Conservation (phyloP, 2,797 vertebrate genomes). For the Meriones psammophilus region DNA sequence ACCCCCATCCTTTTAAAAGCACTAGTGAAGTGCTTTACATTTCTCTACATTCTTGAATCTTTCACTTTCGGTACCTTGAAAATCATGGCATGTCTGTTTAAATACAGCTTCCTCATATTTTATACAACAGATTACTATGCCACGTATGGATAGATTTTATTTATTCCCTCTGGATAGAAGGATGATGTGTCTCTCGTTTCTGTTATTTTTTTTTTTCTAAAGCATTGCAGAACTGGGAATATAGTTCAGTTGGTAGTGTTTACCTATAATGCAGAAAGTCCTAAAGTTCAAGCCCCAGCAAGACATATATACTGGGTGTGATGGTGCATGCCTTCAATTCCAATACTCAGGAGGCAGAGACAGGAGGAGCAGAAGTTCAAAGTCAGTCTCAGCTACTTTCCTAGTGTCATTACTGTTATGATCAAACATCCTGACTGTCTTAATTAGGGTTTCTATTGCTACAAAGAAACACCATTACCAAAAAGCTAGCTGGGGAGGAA, state of each 20-base stretch:
- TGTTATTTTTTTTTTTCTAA: not conserved
- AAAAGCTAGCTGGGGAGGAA: not conserved
- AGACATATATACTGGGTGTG: not conserved
- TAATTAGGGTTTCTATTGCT: not conserved
- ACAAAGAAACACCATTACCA: not conserved
- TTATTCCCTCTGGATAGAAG: not conserved
- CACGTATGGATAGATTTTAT: not conserved
- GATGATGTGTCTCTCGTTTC: not conserved
- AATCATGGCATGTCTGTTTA: not conserved
- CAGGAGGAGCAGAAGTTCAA: not conserved
- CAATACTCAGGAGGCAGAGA: too few species aligned
- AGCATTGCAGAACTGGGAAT: not conserved
- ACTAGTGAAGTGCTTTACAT: not conserved
- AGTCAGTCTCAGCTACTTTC: too few species aligned
- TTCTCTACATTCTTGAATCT: constrained; percentile 29
- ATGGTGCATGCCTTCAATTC: not conserved
- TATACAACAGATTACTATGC: not conserved
- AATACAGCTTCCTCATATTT: constrained; percentile 34
- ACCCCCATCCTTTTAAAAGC: not conserved
- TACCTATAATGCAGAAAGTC: not conserved
- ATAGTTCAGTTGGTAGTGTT: not conserved
- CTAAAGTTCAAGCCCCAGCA: not conserved
- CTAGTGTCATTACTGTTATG: not conserved
- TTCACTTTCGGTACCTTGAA: not conserved
- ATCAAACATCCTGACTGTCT: not conserved